Conservation (phyloP, 2,888 invertebrate species). For the Stegophylla sp. region DNA sequence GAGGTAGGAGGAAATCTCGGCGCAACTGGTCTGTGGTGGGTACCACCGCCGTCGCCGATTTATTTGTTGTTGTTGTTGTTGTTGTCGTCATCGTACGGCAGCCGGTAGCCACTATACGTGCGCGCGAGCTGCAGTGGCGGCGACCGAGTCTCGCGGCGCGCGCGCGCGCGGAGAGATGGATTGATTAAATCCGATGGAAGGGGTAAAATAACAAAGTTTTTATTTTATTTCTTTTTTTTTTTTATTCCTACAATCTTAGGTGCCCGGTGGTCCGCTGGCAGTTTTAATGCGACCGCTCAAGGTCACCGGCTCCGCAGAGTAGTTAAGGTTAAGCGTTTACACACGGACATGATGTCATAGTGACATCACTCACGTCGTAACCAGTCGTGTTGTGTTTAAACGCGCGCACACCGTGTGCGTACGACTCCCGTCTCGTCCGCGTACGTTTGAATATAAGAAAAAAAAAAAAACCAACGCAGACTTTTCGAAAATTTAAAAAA, state of each 20-base stretch:
- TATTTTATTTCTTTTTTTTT: constrained; percentile 38
- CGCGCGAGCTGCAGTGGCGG: no score
- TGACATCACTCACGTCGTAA: constrained; percentile 56
- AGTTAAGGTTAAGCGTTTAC: constrained; percentile 47
- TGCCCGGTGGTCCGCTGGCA: constrained; percentile 30
- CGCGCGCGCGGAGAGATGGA: background rate
- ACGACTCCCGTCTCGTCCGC: constrained; percentile 25
- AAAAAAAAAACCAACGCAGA: background rate
- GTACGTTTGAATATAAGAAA: constrained; percentile 2
- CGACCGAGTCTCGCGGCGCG: background rate
- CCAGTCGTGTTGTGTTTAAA: constrained; percentile 55
- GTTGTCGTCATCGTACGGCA: background rate
- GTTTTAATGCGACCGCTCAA: constrained; percentile 48
- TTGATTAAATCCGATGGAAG: constrained; percentile 1
- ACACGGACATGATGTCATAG: constrained; percentile 58
- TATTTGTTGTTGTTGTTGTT: background rate
- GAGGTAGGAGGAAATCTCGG: background rate
- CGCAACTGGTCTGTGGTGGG: background rate
- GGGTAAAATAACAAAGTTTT: constrained; percentile 30
- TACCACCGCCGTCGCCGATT: no score
- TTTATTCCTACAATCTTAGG: background rate
- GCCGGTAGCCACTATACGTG: background rate
- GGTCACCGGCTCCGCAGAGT: constrained; percentile 52
- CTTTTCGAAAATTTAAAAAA: background rate
- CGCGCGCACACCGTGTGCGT: constrained; percentile 34